Percentiles rank a stretch among this genome's conserved stretches.
phyloP scores from a whole-genome alignment of 2,797 vertebrate genomes.

The Nasua narica region DNA sequence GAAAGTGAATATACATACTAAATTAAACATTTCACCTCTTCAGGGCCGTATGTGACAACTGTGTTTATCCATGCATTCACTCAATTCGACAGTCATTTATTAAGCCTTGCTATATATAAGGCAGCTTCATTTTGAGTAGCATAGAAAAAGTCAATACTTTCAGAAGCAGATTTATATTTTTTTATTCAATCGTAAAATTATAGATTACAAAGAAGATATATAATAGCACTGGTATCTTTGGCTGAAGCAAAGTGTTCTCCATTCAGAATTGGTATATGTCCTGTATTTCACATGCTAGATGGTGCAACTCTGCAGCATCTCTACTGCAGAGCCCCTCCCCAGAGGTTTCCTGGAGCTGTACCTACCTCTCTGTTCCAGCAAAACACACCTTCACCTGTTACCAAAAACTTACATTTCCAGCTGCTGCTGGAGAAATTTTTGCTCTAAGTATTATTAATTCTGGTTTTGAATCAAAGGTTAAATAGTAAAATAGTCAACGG shows the following conservation, averaged over 20 bases:
- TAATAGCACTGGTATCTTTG: constrained; percentile 3
- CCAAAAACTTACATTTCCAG: background rate
- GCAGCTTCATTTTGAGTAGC: background rate
- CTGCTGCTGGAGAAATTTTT: background rate
- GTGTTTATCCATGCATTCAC: constrained; percentile 68
- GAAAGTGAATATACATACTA: constrained; percentile 71
- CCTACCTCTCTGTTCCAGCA: background rate
- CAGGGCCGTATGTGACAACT: constrained; percentile 50
- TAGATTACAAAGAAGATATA: constrained; percentile 51
- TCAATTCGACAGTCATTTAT: constrained; percentile 63
- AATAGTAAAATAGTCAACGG: background rate
- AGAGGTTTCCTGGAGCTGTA: background rate
- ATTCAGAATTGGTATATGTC: background rate
- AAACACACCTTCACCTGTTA: background rate
- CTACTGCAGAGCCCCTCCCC: no score
- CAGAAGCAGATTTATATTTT: constrained; percentile 61
- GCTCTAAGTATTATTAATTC: background rate
- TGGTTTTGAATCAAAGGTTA: background rate
- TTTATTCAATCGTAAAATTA: constrained; percentile 67
- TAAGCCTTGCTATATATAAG: constrained; percentile 14
- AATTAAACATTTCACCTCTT: constrained; percentile 61
- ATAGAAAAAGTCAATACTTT: constrained; percentile 54
- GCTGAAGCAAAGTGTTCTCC: constrained; percentile 19
- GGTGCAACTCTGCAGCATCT: background rate
- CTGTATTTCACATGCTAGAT: background rate